These are phyloP conservation scores for Drosophila cognata DNA, from an alignment of 2,888 invertebrate species.

Conservation along the genomic window DNA sequence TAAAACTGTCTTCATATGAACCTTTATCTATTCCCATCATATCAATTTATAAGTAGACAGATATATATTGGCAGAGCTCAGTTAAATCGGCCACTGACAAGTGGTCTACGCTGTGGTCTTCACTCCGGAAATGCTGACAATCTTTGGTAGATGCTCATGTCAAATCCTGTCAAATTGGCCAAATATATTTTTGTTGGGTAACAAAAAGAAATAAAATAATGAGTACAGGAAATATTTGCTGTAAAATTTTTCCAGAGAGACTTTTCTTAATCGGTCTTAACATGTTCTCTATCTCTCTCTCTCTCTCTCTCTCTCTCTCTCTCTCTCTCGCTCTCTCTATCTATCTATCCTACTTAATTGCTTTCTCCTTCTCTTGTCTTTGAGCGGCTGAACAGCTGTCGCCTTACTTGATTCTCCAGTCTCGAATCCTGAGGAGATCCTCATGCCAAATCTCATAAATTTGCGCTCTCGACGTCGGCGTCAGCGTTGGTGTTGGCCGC, in stretches of 20 bases:
- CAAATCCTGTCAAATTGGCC: conserved; percentile 1
- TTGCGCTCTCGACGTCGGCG: conserved; percentile 35
- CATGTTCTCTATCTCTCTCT: background rate
- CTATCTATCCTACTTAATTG: background rate
- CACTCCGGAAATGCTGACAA: conserved; percentile 14
- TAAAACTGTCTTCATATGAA: background rate
- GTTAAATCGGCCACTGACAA: background rate
- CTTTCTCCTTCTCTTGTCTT: background rate
- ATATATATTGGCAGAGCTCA: background rate
- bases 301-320: background rate
- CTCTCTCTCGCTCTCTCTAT: background rate
- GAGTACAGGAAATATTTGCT: conserved; percentile 2
- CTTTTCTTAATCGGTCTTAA: background rate
- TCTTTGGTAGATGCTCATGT: background rate
- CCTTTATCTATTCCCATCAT: background rate
- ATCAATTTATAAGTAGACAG: background rate
- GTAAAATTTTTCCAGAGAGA: background rate
- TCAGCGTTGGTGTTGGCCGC: conserved; percentile 17
- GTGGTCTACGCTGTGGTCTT: conserved; percentile 20
- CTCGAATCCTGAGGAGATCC: conserved; percentile 11
- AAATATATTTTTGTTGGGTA: conserved; percentile 1
- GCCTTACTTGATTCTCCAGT: conserved; percentile 2
- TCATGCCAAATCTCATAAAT: conserved; percentile 60
- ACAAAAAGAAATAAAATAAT: background rate
- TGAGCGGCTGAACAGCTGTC: conserved; percentile 54